phyloP scores from a whole-genome alignment of 1,140 invertebrate genomes.

The Sycobia sp. region DNA sequence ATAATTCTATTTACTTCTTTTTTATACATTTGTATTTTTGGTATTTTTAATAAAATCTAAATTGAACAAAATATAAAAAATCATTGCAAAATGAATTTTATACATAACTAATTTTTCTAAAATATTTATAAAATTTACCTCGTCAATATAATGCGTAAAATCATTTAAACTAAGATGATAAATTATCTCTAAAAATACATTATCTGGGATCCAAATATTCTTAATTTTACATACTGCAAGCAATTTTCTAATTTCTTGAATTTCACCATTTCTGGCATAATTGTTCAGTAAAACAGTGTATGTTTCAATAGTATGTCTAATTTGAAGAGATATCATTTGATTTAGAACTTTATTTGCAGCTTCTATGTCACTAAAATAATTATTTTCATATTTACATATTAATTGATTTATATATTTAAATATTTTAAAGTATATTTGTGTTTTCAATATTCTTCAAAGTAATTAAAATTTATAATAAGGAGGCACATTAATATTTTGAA shows the following conservation, averaged over 20 bases:
- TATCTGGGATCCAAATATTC: conserved; percentile 3
- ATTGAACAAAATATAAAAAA: neutral
- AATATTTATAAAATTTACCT: conserved; percentile 13
- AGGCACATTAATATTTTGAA: too few species aligned
- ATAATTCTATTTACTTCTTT: too few species aligned
- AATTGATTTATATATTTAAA: too few species aligned
- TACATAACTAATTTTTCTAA: too few species aligned
- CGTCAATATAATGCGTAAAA: neutral
- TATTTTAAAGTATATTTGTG: too few species aligned
- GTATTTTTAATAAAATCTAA: neutral
- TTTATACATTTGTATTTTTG: neutral
- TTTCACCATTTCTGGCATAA: conserved; percentile 5
- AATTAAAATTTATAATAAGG: too few species aligned
- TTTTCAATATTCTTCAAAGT: too few species aligned
- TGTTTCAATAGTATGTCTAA: neutral
- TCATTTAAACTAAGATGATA: conserved; percentile 9
- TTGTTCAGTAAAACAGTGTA: conserved; percentile 1
- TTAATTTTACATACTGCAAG: conserved; percentile 2
- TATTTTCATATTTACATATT: too few species aligned
- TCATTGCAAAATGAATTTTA: too few species aligned
- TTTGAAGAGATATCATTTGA: neutral
- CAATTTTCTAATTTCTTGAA: neutral
- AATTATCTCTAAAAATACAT: conserved; percentile 19
- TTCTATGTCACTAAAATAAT: neutral
- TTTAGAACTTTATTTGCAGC: neutral